Evolutionary conservation across 2,797 vertebrate genomes (phyloP).

Genomic region (Rhinichthys osculus): DNA sequence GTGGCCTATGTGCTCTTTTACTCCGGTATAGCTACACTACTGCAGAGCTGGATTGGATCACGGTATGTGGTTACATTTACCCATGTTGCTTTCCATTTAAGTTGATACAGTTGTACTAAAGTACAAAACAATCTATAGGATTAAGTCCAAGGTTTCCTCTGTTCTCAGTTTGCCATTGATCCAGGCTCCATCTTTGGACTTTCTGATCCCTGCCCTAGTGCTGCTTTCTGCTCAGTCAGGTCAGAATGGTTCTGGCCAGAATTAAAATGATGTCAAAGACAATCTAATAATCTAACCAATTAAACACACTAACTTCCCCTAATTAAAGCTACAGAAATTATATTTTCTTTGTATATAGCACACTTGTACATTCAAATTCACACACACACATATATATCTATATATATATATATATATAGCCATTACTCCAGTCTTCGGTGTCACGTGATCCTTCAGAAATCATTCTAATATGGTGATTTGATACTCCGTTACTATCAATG

Average conservation of each 20-base stretch:
- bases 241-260: constrained; percentile 18
- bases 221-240: constrained; percentile 66
- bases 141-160: not conserved
- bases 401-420: no score
- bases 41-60: constrained; percentile 82
- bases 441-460: no score
- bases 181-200: constrained; percentile 84
- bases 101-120: not conserved
- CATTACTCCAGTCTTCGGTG: no score
- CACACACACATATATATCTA: no score
- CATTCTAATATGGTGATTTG: no score
- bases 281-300: not conserved
- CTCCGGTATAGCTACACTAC: constrained; percentile 78
- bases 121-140: constrained; percentile 2
- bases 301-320: not conserved
- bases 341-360: no score
- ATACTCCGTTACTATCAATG: no score
- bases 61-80: constrained; percentile 70
- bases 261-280: not conserved
- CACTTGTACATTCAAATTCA: no score
- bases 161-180: constrained; percentile 80
- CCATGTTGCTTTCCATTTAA: not conserved
- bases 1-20: constrained; percentile 82
- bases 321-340: not conserved
- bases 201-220: constrained; percentile 80